Evolutionary conservation across 2,113 vertebrate species (phyloP), one percentile per base, ranked within the genome.

Genomic region (Pterophyllum scalare): DNA sequence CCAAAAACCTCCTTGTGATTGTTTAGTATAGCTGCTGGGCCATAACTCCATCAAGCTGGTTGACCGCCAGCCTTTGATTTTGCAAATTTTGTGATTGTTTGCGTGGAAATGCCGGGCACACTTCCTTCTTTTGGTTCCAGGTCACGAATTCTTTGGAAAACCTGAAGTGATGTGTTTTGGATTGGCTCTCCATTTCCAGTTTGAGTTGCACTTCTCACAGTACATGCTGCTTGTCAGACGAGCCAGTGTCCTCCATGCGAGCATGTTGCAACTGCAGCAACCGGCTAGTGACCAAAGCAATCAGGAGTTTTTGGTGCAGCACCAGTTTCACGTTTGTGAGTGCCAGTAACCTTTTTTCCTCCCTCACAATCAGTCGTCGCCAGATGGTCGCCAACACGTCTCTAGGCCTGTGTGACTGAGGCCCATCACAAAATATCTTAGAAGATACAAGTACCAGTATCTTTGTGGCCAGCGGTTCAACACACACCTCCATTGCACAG

Each of bases 281-380:
- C 24, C 15, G 12, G 0, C 40, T 49, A 28, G 15, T 0, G 0
- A 49, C 65, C 65, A 49, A 3, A 49, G 19, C 24, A 20, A 70
- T 17, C 64, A 70, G 8, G 2, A 12, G 40, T 28, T 49, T 46
- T 28, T 1, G 12, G 40, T 40, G 38, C 28, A 40, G 40, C 40
- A 49, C 15, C 6, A 33, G 28, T 33, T 60, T 60, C 17, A 60
- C 59, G 17, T 17, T 3, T 20, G 59, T 10, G 4, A n/a, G 8
- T n/a, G 52, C 46, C 13, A 5, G 5, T 15, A 49, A 7, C 35
- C 8, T 9, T 7, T 8, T 38, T 65, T 65, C 1, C 43, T 24
- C 38, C n/a, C 15, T 19, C 24, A 1, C 2, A 0, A 1, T 26
- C 46, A 9, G 22, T 1, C 26, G 64, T 28, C 28, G 11, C 0